Conservation (phyloP, 2,888 invertebrate genomes). For the Drosophila tanythrix region DNA sequence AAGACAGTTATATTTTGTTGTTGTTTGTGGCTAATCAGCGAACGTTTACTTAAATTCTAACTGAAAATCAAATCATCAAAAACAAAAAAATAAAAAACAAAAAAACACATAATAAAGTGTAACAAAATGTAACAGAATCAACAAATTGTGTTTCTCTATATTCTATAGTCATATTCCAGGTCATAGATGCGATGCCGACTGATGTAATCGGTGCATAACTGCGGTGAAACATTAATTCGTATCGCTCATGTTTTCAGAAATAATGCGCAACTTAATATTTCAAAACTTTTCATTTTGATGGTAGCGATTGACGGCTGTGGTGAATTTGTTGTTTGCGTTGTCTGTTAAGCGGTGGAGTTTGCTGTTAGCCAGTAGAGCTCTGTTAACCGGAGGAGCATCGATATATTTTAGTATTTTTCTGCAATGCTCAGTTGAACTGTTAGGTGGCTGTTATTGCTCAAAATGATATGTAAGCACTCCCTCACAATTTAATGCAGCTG, state of each 20-base stretch:
- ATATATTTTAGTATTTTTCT: slow-evolving; percentile 9
- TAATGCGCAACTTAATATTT: not conserved
- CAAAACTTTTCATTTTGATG: not conserved
- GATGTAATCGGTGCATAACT: slow-evolving; percentile 39
- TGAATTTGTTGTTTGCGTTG: not conserved
- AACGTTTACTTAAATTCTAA: slow-evolving; percentile 63
- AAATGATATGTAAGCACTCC: slow-evolving; percentile 14
- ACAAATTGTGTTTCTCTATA: not conserved
- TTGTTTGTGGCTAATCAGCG: slow-evolving; percentile 45
- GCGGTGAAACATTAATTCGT: slow-evolving; percentile 4
- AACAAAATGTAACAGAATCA: slow-evolving; percentile 26
- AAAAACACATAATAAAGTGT: slow-evolving; percentile 33
- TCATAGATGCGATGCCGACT: slow-evolving; percentile 22
- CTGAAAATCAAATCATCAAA: slow-evolving; percentile 51
- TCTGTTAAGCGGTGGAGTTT: slow-evolving; percentile 9
- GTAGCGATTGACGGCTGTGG: not conserved
- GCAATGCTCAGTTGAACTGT: not conserved
- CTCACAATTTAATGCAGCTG: slow-evolving; percentile 4
- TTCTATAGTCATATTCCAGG: slow-evolving; percentile 30
- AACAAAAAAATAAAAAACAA: slow-evolving; percentile 22
- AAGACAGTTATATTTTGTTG: slow-evolving; percentile 17
- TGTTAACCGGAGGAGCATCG: slow-evolving; percentile 24
- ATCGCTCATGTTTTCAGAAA: slow-evolving; percentile 10
- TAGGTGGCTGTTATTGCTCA: slow-evolving; percentile 13
- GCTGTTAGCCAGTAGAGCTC: not conserved